These are phyloP conservation scores for Hyla sarda DNA, from an alignment of 2,113 vertebrate species.

Conservation along the genomic window DNA sequence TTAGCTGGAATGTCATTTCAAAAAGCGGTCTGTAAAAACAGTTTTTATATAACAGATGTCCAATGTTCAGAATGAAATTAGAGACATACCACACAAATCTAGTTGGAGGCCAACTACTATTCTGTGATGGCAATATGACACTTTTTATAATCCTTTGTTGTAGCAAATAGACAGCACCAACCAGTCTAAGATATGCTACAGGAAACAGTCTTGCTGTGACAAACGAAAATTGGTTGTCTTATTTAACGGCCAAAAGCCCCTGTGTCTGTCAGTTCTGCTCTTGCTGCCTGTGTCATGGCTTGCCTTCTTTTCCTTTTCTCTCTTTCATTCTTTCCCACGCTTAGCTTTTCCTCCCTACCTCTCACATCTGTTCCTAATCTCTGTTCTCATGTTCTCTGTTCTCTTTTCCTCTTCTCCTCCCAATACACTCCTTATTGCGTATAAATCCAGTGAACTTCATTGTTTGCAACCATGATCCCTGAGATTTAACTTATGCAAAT, in stretches of 20 bases:
- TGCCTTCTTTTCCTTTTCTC: background rate
- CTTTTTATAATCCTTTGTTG: too few relatives aligned
- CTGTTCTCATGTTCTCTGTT: conserved; percentile 43
- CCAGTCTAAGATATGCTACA: too few relatives aligned
- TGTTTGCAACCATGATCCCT: background rate
- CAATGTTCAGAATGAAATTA: too few relatives aligned
- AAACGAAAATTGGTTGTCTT: background rate
- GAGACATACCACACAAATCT: too few relatives aligned
- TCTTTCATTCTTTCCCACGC: conserved; percentile 42
- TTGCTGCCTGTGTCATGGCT: background rate
- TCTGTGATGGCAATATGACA: too few relatives aligned
- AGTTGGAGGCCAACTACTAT: too few relatives aligned
- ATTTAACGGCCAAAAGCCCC: background rate
- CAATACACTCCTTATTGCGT: background rate
- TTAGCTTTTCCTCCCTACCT: conserved; percentile 31
- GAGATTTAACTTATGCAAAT: too few relatives aligned
- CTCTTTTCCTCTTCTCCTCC: conserved; percentile 31
- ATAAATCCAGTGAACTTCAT: background rate
- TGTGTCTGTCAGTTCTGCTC: background rate
- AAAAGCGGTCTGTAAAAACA: too few relatives aligned
- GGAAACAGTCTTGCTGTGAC: too few relatives aligned
- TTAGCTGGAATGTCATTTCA: too few relatives aligned
- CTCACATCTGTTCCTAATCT: conserved; percentile 51
- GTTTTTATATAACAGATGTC: too few relatives aligned
- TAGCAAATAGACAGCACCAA: too few relatives aligned